Evolutionary conservation across 53 echinoderm and acorn worm species (phyloP).

Genomic region (Apostichopus leukothele): DNA sequence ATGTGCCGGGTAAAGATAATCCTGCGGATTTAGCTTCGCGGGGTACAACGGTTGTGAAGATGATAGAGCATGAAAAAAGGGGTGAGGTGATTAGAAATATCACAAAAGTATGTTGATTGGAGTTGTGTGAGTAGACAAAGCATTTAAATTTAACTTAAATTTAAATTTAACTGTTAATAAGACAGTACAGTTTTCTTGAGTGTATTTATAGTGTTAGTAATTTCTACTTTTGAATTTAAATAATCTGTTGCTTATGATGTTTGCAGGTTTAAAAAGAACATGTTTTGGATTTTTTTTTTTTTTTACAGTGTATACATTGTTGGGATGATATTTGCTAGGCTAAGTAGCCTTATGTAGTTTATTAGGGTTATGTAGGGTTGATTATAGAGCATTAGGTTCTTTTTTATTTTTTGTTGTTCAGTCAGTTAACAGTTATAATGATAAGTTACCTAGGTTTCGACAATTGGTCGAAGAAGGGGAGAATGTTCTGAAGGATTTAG

Average conservation of each 20-base stretch:
- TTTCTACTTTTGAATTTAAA: neutral
- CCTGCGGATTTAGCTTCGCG: conserved; percentile 62
- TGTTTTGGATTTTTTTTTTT: neutral
- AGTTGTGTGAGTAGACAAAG: neutral
- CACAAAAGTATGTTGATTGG: neutral
- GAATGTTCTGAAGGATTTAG: conserved; percentile 5
- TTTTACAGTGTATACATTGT: too few relatives aligned
- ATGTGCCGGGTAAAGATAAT: conserved; percentile 53
- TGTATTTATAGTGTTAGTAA: neutral
- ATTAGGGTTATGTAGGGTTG: too few relatives aligned
- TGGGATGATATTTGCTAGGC: too few relatives aligned
- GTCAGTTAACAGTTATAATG: neutral
- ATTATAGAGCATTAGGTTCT: too few relatives aligned
- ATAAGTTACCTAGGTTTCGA: neutral
- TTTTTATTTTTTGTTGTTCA: neutral
- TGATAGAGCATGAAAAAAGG: conserved; percentile 20
- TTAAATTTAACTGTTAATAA: conserved; percentile 5
- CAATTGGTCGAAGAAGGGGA: conserved; percentile 39
- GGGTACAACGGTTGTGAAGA: conserved; percentile 36
- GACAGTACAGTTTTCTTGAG: neutral
- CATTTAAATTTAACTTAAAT: too few relatives aligned
- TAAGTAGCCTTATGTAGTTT: too few relatives aligned
- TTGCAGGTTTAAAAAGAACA: neutral
- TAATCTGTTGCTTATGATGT: neutral
- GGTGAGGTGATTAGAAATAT: conserved; percentile 11